Conservation (phyloP, 1,140 invertebrate species). For the Pogonomyrmex californicus region DNA sequence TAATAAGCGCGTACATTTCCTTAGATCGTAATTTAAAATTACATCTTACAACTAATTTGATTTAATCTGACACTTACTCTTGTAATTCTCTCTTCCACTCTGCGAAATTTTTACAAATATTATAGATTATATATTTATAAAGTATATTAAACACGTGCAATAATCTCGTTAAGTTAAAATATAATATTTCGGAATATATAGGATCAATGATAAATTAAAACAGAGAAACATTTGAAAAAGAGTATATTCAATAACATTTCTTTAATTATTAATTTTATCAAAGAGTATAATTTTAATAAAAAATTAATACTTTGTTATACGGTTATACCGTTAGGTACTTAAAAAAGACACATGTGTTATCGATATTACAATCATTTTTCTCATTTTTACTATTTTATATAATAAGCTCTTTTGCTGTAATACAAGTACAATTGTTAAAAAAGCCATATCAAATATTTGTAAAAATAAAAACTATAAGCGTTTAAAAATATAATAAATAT, state of each 20-base stretch:
- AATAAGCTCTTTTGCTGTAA: background rate
- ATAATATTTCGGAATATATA: background rate
- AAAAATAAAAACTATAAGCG: background rate
- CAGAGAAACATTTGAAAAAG: background rate
- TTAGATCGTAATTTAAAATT: conserved; percentile 1
- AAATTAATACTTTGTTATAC: background rate
- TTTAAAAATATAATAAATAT: background rate
- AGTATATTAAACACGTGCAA: background rate
- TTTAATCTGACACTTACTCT: background rate
- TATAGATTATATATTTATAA: conserved; percentile 17
- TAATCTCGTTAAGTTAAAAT: conserved; percentile 19
- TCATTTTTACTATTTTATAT: background rate
- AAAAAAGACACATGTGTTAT: background rate
- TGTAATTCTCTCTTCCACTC: background rate
- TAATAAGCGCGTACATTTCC: conserved; percentile 13
- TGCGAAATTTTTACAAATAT: conserved; percentile 19
- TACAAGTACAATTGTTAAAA: background rate
- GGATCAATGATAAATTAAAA: background rate
- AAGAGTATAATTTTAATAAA: background rate
- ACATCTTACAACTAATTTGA: background rate
- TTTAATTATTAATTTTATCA: background rate
- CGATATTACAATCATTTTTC: background rate
- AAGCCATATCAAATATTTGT: background rate
- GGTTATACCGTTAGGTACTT: background rate
- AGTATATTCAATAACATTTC: background rate